A percentile compares a stretch with the other conserved stretches of the same genome.
Conservation (phyloP, 92 coral and sea anemone species). For the Parazoanthus atlanticus region DNA sequence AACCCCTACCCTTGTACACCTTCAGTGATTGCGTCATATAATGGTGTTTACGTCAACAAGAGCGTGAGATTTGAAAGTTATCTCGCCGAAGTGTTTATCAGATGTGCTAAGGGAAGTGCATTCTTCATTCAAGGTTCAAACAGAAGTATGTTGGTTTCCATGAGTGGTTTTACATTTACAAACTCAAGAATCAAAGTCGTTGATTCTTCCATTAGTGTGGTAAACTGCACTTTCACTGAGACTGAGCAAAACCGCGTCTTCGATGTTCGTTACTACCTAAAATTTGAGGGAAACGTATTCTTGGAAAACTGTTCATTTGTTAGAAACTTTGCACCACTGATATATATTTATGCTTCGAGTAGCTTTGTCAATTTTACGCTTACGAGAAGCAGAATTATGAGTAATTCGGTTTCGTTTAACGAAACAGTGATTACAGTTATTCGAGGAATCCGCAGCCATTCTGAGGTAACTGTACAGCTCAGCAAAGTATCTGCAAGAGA, state of each 20-base stretch:
- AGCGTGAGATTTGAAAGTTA: conserved; percentile 11
- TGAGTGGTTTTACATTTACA: conserved; percentile 33
- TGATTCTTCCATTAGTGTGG: neutral
- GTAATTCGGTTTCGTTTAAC: no score
- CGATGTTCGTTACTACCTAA: neutral
- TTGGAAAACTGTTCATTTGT: conserved; percentile 19
- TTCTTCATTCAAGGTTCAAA: conserved; percentile 4
- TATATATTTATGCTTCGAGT: neutral
- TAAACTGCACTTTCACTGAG: neutral
- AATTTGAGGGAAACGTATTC: neutral
- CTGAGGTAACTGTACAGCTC: no score
- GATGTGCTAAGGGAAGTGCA: neutral
- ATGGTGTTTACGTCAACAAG: conserved; percentile 27
- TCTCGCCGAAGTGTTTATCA: conserved; percentile 12
- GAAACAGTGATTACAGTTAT: no score
- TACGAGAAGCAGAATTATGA: no score
- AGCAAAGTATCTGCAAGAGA: no score
- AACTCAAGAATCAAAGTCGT: conserved; percentile 19
- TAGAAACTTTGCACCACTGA: conserved; percentile 5
- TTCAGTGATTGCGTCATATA: neutral
- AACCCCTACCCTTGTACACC: conserved; percentile 34
- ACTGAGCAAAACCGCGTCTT: neutral
- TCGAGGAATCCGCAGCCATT: no score
- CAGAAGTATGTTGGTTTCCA: neutral
- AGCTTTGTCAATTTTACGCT: no score